Evolutionary conservation across 92 coral and sea anemone genomes (phyloP).

Genomic region (Umimayanthus chanpuru): DNA sequence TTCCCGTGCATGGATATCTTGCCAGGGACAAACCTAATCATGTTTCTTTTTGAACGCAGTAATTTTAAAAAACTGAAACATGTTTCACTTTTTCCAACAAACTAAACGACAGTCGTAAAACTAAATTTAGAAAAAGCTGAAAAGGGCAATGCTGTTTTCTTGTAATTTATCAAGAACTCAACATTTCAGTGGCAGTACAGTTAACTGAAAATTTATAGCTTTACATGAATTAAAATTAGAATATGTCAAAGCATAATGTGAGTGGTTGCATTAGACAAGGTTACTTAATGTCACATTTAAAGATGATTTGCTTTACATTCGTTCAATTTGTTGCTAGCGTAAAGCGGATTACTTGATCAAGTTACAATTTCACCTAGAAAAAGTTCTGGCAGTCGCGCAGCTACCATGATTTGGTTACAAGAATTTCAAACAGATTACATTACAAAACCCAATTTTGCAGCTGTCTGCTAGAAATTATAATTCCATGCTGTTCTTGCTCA

Average conservation of each 20-base stretch:
- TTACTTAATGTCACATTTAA: not conserved
- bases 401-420: not conserved
- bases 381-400: conserved; percentile 21
- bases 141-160: not conserved
- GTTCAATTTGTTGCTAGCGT: conserved; percentile 32
- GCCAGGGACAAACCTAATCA: too few relatives aligned
- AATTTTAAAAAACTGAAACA: too few relatives aligned
- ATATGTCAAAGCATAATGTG: not conserved
- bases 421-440: conserved; percentile 23
- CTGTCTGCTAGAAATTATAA: not conserved
- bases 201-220: not conserved
- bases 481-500: not conserved
- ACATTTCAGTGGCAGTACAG: not conserved
- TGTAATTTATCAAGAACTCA: too few relatives aligned
- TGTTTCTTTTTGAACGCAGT: not conserved
- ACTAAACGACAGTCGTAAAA: not conserved
- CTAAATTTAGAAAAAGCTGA: not conserved
- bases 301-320: conserved; percentile 1
- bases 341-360: not conserved
- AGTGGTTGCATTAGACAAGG: not conserved
- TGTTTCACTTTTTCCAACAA: not conserved
- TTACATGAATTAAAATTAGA: not conserved
- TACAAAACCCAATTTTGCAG: conserved; percentile 22
- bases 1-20: too few relatives aligned
- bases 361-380: not conserved